Percentiles rank a stretch among this genome's conserved stretches.
Conservation (phyloP, 1,140 invertebrate species). For the Dufourea novaeangliae region DNA sequence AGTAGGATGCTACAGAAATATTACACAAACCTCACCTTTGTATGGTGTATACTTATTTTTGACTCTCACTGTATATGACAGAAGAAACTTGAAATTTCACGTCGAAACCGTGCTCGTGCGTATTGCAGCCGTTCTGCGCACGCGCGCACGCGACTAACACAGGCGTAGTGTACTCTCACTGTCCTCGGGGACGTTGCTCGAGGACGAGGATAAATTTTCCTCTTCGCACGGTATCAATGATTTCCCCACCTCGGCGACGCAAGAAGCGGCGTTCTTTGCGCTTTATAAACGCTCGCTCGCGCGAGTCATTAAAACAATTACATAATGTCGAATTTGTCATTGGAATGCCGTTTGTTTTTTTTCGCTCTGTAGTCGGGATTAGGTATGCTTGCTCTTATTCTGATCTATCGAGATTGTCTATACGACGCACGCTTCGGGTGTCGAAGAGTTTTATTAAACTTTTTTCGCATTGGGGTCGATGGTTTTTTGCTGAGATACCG, state of each 20-base stretch:
- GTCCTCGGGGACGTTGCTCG: slow-evolving; percentile 54
- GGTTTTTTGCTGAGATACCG: not conserved
- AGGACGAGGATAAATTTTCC: slow-evolving; percentile 52
- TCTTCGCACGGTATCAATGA: slow-evolving; percentile 49
- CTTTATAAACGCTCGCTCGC: slow-evolving; percentile 13
- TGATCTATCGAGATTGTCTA: no score
- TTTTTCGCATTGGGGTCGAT: not conserved
- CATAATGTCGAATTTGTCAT: slow-evolving; percentile 26
- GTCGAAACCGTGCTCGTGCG: slow-evolving; percentile 2
- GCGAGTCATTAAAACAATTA: slow-evolving; percentile 45
- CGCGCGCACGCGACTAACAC: slow-evolving; percentile 4
- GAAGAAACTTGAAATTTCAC: slow-evolving; percentile 27
- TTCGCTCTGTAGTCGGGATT: not conserved
- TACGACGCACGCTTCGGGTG: no score
- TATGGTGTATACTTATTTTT: no score
- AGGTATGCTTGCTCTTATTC: not conserved
- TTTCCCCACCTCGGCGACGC: slow-evolving; percentile 17
- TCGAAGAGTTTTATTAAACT: not conserved
- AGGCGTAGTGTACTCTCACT: slow-evolving; percentile 30
- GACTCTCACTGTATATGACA: no score
- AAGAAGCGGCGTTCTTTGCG: slow-evolving; percentile 31
- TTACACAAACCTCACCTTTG: no score
- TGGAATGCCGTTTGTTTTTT: slow-evolving; percentile 4
- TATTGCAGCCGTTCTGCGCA: slow-evolving; percentile 1
- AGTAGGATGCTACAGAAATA: no score